phyloP scores from a whole-genome alignment of 1,140 invertebrate species.

The Drosophila nasuta region DNA sequence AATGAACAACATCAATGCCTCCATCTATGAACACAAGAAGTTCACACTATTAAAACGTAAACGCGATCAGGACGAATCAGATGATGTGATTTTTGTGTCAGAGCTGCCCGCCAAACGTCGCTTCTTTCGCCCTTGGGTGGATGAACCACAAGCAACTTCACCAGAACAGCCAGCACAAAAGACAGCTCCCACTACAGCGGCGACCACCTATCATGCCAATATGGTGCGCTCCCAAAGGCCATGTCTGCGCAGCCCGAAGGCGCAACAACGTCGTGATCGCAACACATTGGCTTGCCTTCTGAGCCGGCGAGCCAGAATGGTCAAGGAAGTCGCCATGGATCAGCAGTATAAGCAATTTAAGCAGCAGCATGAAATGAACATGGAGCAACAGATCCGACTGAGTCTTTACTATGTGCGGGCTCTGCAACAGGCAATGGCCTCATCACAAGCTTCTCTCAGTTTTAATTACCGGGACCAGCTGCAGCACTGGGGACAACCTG shows the following conservation, averaged over 20 bases:
- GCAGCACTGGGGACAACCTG: neutral
- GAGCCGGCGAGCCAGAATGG: conserved; percentile 59
- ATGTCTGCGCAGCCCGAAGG: conserved; percentile 60
- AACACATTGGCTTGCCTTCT: conserved; percentile 64
- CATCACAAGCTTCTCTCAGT: conserved; percentile 19
- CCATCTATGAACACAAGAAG: conserved; percentile 64
- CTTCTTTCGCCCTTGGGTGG: conserved; percentile 67
- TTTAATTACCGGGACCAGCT: neutral
- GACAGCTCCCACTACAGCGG: neutral
- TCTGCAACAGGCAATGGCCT: conserved; percentile 56
- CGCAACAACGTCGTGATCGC: conserved; percentile 63
- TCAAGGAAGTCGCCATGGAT: conserved; percentile 41
- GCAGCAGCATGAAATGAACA: conserved; percentile 47
- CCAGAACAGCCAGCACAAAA: conserved; percentile 16
- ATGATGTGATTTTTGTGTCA: conserved; percentile 67
- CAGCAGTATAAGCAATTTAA: conserved; percentile 52
- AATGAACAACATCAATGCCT: conserved; percentile 39
- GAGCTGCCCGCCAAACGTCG: conserved; percentile 56
- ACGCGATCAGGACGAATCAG: conserved; percentile 49
- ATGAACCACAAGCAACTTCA: conserved; percentile 15
- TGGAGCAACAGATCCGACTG: conserved; percentile 63
- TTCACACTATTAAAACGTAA: conserved; percentile 65
- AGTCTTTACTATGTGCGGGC: conserved; percentile 67
- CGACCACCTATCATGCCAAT: conserved; percentile 63
- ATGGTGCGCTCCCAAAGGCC: conserved; percentile 57